phyloP scores from a whole-genome alignment of 2,888 invertebrate genomes.

The Nomada flava region DNA sequence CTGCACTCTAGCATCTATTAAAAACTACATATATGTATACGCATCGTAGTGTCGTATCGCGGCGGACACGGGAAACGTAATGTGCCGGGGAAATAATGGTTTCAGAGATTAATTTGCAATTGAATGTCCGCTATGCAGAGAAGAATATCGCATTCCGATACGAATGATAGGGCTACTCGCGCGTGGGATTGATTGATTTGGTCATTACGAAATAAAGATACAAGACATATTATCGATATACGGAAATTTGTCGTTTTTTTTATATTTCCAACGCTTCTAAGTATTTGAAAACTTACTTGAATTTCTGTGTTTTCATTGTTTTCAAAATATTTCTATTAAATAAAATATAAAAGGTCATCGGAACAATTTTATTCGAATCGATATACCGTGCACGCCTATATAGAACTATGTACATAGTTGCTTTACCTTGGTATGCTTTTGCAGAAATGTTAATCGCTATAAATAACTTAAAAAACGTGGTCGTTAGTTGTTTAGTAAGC shows the following conservation, averaged over 20 bases:
- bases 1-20: not conserved
- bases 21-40: not conserved
- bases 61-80: not conserved
- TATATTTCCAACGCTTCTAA: too few relatives aligned
- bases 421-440: not conserved
- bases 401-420: too few relatives aligned
- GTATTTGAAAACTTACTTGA: too few relatives aligned
- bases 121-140: not conserved
- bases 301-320: too few relatives aligned
- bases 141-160: not conserved
- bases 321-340: too few relatives aligned
- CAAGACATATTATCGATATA: too few relatives aligned
- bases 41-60: not conserved
- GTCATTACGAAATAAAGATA: too few relatives aligned
- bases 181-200: conserved; percentile 12
- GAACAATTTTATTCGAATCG: too few relatives aligned
- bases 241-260: too few relatives aligned
- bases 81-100: conserved; percentile 6
- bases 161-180: not conserved
- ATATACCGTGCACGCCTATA: too few relatives aligned
- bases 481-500: not conserved
- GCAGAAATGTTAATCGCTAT: not conserved
- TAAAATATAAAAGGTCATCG: too few relatives aligned
- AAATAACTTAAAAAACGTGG: not conserved
- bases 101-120: conserved; percentile 27